Base-by-base conservation (phyloP, 2,888 invertebrate genomes). In the Lithophane leautieri region DNA sequence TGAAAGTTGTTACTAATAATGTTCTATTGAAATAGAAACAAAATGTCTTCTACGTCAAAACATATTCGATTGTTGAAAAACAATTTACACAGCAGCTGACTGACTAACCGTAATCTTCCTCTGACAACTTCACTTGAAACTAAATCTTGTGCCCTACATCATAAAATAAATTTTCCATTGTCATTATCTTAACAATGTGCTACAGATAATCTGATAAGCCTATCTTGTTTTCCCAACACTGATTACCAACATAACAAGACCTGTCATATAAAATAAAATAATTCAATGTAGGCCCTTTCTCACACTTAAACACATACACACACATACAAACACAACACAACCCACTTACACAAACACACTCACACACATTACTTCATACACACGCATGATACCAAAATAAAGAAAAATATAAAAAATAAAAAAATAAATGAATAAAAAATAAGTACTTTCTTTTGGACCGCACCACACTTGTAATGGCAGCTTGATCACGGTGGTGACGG, bases 141-240 rank as follows among this genome's bases (percentile, higher is more conserved):
- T 69, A 16, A 66, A 81, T 56, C 58, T 25, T 82, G 62, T 16
- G 0, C 1, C 14, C 4, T 4, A 8, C 0, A 0, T 0, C 0
- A 16, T 74, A 83, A 16, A 70, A 61, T 70, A 60, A 9, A 71
- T 72, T 72, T 73, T 47, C 11, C 3, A 2, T 63, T 70, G 42
- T 16, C 11, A 61, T 34, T 34, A 22, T 28, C 11, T 42, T 47
- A 60, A 68, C 2, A 68, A 40, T 66, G 58, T n/a, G 25, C 62
- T 72, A 34, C 12, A 74, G 80, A 83, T 88, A 83, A 89, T 88
- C 86, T 73, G 88, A 89, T 89, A 88, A 79, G 74, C 74, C 72
- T 82, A 83, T 88, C 89, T 81, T 73, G 66, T 79, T 80, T 72
- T 82, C 63, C 60, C 25, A 71, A 89, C 40, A 75, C 66, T 66